These are phyloP conservation scores for Conchocele bisecta DNA, from an alignment of 2,888 invertebrate species.

Conservation along the genomic window DNA sequence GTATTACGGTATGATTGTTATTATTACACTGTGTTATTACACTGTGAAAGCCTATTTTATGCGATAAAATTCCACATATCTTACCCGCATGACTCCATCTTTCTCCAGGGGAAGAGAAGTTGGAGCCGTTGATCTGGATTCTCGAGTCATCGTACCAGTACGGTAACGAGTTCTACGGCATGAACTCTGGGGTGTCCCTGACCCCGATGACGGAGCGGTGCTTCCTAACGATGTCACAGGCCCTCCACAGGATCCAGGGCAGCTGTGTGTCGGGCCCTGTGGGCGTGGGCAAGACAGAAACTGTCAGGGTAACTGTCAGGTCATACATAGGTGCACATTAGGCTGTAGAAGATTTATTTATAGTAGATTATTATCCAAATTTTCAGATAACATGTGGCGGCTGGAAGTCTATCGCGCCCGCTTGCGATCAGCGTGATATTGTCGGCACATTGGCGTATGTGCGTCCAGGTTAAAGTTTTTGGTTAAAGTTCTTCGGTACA, in stretches of 20 bases:
- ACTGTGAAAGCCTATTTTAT: too few relatives aligned
- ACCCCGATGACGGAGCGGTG: constrained; percentile 81
- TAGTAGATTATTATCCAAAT: too few relatives aligned
- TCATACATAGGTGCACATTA: too few relatives aligned
- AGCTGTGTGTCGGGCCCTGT: constrained; percentile 76
- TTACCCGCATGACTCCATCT: neutral
- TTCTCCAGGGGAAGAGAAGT: constrained; percentile 70
- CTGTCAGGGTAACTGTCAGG: constrained; percentile 80
- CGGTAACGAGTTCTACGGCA: constrained; percentile 82
- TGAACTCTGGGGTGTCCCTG: constrained; percentile 74
- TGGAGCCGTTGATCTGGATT: constrained; percentile 77
- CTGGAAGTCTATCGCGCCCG: too few relatives aligned
- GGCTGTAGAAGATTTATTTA: too few relatives aligned
- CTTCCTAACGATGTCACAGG: constrained; percentile 80
- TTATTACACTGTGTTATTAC: too few relatives aligned
- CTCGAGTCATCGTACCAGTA: constrained; percentile 78
- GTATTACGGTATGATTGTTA: too few relatives aligned
- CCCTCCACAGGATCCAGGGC: constrained; percentile 77
- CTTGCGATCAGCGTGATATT: too few relatives aligned
- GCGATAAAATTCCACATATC: neutral
- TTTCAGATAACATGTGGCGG: too few relatives aligned
- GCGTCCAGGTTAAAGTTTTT: too few relatives aligned
- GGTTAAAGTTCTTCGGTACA: too few relatives aligned
- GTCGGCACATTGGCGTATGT: too few relatives aligned
- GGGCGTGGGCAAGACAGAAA: constrained; percentile 81